Evolutionary conservation across 2,888 invertebrate genomes (phyloP).

Genomic region (Temnothorax rugatulus): DNA sequence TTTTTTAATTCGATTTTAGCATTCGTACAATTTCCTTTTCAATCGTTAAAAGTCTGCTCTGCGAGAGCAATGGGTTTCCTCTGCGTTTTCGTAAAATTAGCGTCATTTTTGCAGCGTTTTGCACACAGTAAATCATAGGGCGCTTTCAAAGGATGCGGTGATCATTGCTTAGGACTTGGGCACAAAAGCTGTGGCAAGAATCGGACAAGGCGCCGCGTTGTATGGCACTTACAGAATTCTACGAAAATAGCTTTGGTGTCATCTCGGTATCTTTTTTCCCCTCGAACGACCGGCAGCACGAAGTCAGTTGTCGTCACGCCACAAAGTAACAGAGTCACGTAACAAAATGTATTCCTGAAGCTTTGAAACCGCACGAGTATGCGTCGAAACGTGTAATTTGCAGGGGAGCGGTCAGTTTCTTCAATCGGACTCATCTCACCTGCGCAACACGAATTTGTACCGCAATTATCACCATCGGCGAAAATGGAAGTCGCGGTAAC

Average conservation of each 20-base stretch:
- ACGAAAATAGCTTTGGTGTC: conserved; percentile 47
- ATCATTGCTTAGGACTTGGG: conserved; percentile 26
- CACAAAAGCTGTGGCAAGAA: conserved; percentile 26
- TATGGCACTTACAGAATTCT: conserved; percentile 35
- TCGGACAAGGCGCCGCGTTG: conserved; percentile 24
- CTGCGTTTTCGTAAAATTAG: conserved; percentile 22
- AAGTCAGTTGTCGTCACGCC: conserved; percentile 41
- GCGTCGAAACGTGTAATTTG: conserved; percentile 44
- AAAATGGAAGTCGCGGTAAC: conserved; percentile 53
- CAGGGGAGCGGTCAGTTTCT: not conserved
- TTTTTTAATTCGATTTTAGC: not conserved
- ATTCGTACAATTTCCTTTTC: not conserved
- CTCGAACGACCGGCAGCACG: not conserved
- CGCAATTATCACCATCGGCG: conserved; percentile 61
- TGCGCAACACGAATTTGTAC: conserved; percentile 37
- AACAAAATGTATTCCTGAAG: conserved; percentile 37
- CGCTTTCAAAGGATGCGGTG: conserved; percentile 19
- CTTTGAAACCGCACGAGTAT: conserved; percentile 26
- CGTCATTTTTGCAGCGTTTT: conserved; percentile 7
- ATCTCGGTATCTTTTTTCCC: conserved; percentile 5
- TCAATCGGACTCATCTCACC: conserved; percentile 49
- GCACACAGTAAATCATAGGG: conserved; percentile 43
- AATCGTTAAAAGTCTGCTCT: not conserved
- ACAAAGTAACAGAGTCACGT: conserved; percentile 28
- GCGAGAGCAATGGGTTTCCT: not conserved